Evolutionary conservation across 2,888 invertebrate genomes (phyloP).

Genomic region (Microplitis manilae): DNA sequence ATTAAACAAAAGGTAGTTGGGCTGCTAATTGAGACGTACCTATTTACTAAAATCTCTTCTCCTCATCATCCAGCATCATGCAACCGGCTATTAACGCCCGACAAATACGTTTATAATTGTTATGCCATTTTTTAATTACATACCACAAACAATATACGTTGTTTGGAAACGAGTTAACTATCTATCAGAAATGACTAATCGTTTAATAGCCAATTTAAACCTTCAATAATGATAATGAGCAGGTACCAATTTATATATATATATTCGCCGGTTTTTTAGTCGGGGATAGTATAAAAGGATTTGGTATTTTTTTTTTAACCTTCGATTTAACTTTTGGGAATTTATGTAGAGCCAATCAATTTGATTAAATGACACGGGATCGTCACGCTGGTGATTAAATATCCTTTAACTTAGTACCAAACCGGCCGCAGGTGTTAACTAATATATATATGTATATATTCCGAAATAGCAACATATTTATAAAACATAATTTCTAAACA

Average conservation of each 20-base stretch:
- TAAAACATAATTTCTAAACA: slow-evolving; percentile 49
- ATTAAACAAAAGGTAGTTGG: slow-evolving; percentile 57
- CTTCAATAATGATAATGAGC: neutral
- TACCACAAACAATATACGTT: neutral
- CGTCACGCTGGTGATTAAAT: too few relatives aligned
- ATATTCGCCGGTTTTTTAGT: neutral
- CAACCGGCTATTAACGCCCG: slow-evolving; percentile 48
- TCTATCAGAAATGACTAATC: neutral
- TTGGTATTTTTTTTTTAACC: neutral
- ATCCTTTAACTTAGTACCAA: too few relatives aligned
- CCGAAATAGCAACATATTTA: too few relatives aligned
- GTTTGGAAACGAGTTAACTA: neutral
- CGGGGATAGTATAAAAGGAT: neutral
- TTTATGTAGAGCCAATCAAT: neutral
- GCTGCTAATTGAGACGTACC: slow-evolving; percentile 68
- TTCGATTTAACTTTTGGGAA: neutral
- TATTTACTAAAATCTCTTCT: slow-evolving; percentile 59
- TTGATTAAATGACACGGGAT: neutral
- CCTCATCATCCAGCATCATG: neutral
- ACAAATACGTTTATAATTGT: slow-evolving; percentile 56
- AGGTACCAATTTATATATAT: too few relatives aligned
- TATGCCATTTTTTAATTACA: slow-evolving; percentile 12
- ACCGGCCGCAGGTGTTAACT: neutral
- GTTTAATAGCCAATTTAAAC: neutral
- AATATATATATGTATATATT: slow-evolving; percentile 6